Percentiles rank a stretch among this genome's conserved stretches.
These are phyloP conservation scores for Phylloscopus trochiloides DNA, from an alignment of 2,113 vertebrate genomes.

Conservation along the genomic window DNA sequence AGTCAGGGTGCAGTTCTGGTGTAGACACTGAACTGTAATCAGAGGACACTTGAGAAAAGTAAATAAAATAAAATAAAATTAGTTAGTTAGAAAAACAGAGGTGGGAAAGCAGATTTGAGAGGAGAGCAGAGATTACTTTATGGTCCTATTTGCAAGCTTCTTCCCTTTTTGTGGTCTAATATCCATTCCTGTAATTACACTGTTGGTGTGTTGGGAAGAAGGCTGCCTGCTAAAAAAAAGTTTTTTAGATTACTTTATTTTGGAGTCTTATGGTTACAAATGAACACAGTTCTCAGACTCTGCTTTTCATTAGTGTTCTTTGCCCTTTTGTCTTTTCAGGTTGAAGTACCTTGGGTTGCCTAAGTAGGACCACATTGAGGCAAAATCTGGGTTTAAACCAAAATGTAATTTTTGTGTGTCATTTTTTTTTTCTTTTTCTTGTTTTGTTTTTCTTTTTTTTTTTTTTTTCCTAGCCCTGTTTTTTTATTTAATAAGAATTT, in stretches of 20 bases:
- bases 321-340: neutral
- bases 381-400: neutral
- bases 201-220: neutral
- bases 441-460: too few relatives aligned
- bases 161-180: neutral
- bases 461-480: too few relatives aligned
- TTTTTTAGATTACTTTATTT: neutral
- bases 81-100: neutral
- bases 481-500: neutral
- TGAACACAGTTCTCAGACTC: neutral
- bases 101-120: neutral
- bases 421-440: neutral
- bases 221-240: neutral
- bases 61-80: slow-evolving; percentile 29
- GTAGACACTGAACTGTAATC: slow-evolving; percentile 58
- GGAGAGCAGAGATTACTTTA: neutral
- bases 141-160: neutral
- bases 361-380: neutral
- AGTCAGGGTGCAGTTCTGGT: slow-evolving; percentile 20
- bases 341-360: neutral
- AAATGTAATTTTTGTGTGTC: neutral
- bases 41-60: slow-evolving; percentile 1
- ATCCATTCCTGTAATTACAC: neutral
- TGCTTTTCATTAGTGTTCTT: neutral
- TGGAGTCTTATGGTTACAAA: neutral